Evolutionary conservation across 2,888 invertebrate genomes (phyloP).

Genomic region (Rotaria magnacalcarata): DNA sequence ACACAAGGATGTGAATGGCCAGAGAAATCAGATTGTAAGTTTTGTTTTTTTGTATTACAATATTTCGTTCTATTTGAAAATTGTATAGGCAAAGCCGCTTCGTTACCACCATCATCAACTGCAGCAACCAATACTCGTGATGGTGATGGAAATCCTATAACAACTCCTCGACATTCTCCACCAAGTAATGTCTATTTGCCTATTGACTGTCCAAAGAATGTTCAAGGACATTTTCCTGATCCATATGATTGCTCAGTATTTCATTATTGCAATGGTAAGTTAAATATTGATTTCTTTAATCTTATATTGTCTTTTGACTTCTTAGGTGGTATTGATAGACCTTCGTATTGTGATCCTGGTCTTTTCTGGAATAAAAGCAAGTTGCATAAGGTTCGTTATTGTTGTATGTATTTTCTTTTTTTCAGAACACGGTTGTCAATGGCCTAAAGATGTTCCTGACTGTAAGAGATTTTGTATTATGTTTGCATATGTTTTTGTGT

Average conservation of each 20-base stretch:
- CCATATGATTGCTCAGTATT: constrained; percentile 45
- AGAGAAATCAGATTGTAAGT: constrained; percentile 37
- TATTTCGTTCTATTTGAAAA: not conserved
- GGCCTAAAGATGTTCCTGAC: constrained; percentile 1
- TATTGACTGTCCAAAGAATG: constrained; percentile 38
- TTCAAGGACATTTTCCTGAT: constrained; percentile 37
- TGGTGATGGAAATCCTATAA: not conserved
- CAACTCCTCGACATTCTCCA: not conserved
- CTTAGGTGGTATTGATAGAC: constrained; percentile 39
- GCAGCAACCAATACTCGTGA: constrained; percentile 9
- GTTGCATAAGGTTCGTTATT: not conserved
- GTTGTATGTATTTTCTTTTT: not conserved
- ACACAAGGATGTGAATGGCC: constrained; percentile 41
- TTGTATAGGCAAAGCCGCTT: not conserved
- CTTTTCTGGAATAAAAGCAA: constrained; percentile 41
- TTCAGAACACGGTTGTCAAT: constrained; percentile 10
- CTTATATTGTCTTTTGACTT: not conserved
- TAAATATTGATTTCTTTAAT: not conserved
- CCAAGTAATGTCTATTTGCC: not conserved
- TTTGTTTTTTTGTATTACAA: not conserved
- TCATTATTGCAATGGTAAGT: constrained; percentile 44
- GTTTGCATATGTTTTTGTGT: not conserved
- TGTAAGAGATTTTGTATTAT: not conserved
- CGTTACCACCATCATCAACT: constrained; percentile 22
- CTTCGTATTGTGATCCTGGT: constrained; percentile 41